Base-by-base conservation (phyloP, 1,140 invertebrate species). In the Drosophila pachea region DNA sequence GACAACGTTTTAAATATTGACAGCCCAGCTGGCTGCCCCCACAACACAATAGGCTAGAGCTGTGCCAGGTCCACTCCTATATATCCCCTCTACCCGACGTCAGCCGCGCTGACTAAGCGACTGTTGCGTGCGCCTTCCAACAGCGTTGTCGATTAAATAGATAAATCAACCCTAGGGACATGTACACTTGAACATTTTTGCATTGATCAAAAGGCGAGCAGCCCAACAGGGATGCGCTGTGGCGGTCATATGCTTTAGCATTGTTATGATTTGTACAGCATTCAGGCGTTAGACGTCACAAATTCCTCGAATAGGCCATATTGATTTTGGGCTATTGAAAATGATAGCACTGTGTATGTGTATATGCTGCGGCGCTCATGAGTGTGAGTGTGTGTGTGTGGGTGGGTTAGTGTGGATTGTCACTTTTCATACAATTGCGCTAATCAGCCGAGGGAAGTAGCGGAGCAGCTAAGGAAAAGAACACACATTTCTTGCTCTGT, bases 1-100 rank as follows among this genome's bases (percentile, higher is more conserved):
- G 81, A 84, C 81, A 86, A 81, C 74, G 76, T 81, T 86, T 86
- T 86, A 86, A 86, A 86, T 86, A 86, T 86, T 86, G 81, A 86
- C 81, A 86, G 82, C 47, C 49, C 45, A 65, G 22, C 5, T n/a
- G 14, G 40, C 40, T 43, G 7, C 40, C 12, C 40, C 40, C 14
- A 22, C 22, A 22, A 22, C 22, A 22, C 22, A 22, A 22, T 43
- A 43, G 5, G 12, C 40, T 43, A 14, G n/a, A 14, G 5, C 40
- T 22, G 22, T 22, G 22, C 22, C 22, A 3, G 1, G 22, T 22
- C 22, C 22, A 22, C 22, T 22, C 3, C 22, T 22, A 22, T 3
- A 7, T 16, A 14, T 55, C 48, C 38, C 43, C 22, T 7, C 6
- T 52, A n/a, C 48, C 16, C 4, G n/a, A 7, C n/a, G n/a, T n/a